Base-by-base conservation (phyloP, 2,797 vertebrate genomes). In the Gadopsis marmoratus region DNA sequence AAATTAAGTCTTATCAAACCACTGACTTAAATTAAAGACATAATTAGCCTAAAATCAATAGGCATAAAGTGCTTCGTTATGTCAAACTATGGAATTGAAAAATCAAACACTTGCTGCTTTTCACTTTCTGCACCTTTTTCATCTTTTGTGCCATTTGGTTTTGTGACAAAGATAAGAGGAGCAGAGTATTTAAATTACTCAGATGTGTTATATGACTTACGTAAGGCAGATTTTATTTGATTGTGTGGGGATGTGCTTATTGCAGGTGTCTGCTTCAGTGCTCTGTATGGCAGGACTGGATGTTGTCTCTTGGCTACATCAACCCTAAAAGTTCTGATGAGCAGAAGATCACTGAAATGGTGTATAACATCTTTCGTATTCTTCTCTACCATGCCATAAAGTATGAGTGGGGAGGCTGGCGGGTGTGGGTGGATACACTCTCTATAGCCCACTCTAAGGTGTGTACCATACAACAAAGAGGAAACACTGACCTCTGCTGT, bases 271-370 rank as follows among this genome's bases (percentile, higher is more conserved):
- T 99, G 80, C 95, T 99, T 81, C 98, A 99, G 95, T 99, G 98
- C 93, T 99, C 98, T 0, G 98, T 99, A 29, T 99, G 98, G 98
- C 98, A 99, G 93, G 98, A 99, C 88, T 99, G 98, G 98, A 99
- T 99, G 98, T 99, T 99, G 93, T 99, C 97, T 80, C 96, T 99
- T 31, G 95, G 97, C 82, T 99, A 97, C 85, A 98, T 99, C 87
- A 99, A 98, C 90, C 97, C 97, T 21, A 98, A 99, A 91, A 98
- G 93, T 88, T 94, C 97, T 1, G 98, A 99, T 23, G 98, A 99
- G 84, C 97, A 98, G 95, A 99, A 98, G 94, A 96, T 97, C 88
- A 97, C 97, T 0, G 98, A 99, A 91, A 99, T 99, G 98, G 97
- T 99, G 55, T 99, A 99, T 95, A 98, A 98, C 93, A 98, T 99